These are phyloP conservation scores for Papilio gigon DNA, from an alignment of 2,888 invertebrate species.

Conservation along the genomic window DNA sequence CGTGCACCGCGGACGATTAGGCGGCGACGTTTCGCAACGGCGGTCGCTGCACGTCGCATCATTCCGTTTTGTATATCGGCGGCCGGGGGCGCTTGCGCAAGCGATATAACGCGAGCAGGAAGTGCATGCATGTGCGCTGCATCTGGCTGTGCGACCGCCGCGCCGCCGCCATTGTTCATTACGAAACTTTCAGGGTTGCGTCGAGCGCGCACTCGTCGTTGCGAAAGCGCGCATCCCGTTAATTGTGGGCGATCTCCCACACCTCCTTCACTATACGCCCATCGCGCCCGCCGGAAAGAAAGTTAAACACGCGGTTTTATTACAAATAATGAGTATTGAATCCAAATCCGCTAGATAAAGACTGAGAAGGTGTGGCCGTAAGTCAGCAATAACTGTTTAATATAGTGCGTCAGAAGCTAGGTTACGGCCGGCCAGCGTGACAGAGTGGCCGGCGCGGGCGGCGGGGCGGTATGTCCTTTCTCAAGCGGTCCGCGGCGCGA, in stretches of 20 bases:
- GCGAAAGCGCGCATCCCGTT: slow-evolving; percentile 78
- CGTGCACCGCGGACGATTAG: slow-evolving; percentile 63
- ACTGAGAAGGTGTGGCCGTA: slow-evolving; percentile 72
- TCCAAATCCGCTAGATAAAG: slow-evolving; percentile 56
- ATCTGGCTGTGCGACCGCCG: slow-evolving; percentile 64
- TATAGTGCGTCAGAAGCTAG: slow-evolving; percentile 61
- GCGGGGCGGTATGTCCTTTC: slow-evolving; percentile 49
- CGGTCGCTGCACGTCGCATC: slow-evolving; percentile 65
- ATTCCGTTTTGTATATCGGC: slow-evolving; percentile 65
- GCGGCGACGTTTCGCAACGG: slow-evolving; percentile 65
- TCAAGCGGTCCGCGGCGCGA: slow-evolving; percentile 65
- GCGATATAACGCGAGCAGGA: slow-evolving; percentile 77
- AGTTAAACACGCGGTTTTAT: neutral
- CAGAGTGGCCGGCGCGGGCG: slow-evolving; percentile 6
- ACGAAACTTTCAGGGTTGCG: slow-evolving; percentile 81
- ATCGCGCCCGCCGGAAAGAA: slow-evolving; percentile 29
- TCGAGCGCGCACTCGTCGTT: slow-evolving; percentile 76
- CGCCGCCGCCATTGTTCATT: slow-evolving; percentile 74
- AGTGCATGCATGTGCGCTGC: slow-evolving; percentile 80
- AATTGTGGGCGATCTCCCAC: slow-evolving; percentile 75
- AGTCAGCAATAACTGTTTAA: slow-evolving; percentile 69
- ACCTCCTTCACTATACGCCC: slow-evolving; percentile 43
- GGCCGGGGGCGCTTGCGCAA: slow-evolving; percentile 72
- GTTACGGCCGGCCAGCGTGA: slow-evolving; percentile 39
- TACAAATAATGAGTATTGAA: neutral